Conservation (phyloP, 2,797 vertebrate species). For the Argya squamiceps region DNA sequence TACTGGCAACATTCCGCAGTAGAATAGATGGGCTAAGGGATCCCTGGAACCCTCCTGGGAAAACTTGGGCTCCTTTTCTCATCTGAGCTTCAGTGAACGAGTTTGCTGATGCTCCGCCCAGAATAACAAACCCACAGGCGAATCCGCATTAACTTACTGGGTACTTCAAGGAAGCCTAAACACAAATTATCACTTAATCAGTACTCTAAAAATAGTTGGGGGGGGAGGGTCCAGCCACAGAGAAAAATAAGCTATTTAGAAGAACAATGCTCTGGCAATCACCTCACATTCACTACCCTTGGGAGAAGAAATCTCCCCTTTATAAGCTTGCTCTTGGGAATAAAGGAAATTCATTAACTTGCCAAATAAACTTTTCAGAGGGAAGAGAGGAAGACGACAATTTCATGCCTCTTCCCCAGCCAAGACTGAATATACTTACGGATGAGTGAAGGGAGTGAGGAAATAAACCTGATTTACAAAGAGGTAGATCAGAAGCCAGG, state of each 20-base stretch:
- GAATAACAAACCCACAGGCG: not conserved
- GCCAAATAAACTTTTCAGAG: not conserved
- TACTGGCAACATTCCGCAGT: rapidly evolving
- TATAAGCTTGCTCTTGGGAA: not conserved
- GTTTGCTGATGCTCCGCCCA: not conserved
- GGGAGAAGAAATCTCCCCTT: not conserved
- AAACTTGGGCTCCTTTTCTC: not conserved
- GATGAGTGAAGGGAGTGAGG: not conserved
- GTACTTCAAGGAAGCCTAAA: not conserved
- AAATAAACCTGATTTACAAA: not conserved
- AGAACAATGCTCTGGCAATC: conserved; percentile 36
- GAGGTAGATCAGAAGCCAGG: not conserved
- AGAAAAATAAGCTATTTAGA: conserved; percentile 1
- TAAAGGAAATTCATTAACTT: conserved; percentile 19
- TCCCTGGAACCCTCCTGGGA: not conserved
- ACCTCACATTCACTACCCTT: not conserved
- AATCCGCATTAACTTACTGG: not conserved
- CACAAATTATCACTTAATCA: not conserved
- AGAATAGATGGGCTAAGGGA: not conserved
- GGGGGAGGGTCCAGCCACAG: not conserved
- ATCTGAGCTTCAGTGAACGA: not conserved
- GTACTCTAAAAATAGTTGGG: not conserved
- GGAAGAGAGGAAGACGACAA: not conserved
- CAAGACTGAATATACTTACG: not conserved
- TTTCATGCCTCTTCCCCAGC: not conserved